Evolutionary conservation across 2,797 vertebrate genomes (phyloP), one percentile per base, ranked within the genome.

Genomic region (Acrossocheilus wenchowensis): DNA sequence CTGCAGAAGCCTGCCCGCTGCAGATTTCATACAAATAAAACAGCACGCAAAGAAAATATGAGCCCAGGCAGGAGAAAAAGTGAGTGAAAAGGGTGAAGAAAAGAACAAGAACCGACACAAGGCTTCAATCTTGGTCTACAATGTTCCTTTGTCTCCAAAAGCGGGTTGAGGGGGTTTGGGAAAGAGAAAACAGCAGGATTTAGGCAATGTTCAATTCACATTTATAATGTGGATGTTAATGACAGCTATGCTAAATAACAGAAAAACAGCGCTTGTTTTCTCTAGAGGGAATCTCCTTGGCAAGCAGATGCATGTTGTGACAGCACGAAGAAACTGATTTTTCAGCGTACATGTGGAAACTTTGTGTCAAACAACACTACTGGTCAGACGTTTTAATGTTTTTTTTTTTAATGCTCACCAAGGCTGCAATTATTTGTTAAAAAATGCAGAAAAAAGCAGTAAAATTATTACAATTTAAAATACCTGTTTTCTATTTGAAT

Each of bases 1-100:
- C 68, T 73, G 26, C 50, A 80, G 91, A 90, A 87, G 90, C 86
- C 88, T 88, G 92, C 91, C 89, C 86, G 89, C 78, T 69, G 85
- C 74, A 78, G 92, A 90, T 90, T 94, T 92, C 94, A 92, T 90
- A 92, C 71, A 94, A 94, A 94, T 93, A 94, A 93, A 89, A 90
- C 1, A 83, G 91, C 88, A 92, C 94, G 93, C 91, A 93, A 93
- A 93, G 92, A 93, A 94, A 94, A 92, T 91, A 88, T 93, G 89
- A 93, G 88, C 34, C 2, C 15, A 8, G 14, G 72, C 82, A 21
- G 57, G 73, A 90, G 84, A 88, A 82, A 75, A 60, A 71, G 73
- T 50, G 64, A 71, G 41, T 34, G 66, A 78, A 78, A 73, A 43
- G 26, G 23, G 85, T 66, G 36, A 71, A 82, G 68, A 41, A 80